Evolutionary conservation across 2,888 invertebrate genomes (phyloP).

Genomic region (Cephalotes varians): DNA sequence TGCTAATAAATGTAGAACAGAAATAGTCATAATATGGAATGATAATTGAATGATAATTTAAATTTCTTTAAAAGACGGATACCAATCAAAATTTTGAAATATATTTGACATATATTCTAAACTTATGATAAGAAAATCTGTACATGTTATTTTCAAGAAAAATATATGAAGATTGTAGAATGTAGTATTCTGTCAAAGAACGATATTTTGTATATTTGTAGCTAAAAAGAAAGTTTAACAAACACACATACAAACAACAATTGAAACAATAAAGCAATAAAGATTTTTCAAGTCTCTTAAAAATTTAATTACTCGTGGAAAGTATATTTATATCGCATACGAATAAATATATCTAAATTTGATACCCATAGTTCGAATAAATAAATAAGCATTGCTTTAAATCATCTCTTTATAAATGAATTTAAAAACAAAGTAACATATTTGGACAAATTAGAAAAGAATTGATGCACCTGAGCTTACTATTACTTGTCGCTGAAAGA

Average conservation of each 20-base stretch:
- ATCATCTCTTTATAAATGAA: neutral
- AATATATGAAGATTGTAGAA: neutral
- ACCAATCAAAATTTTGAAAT: neutral
- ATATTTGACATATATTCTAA: neutral
- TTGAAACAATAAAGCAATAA: neutral
- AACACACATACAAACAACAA: too few species aligned
- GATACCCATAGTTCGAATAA: neutral
- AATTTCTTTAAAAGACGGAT: neutral
- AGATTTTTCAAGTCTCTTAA: neutral
- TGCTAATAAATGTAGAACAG: neutral
- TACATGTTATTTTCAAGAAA: neutral
- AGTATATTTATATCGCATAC: neutral
- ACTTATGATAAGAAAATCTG: neutral
- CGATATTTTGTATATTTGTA: neutral
- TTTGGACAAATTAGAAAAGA: neutral
- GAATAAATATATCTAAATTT: neutral
- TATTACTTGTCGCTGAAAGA: neutral
- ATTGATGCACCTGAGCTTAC: neutral
- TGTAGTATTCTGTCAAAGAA: neutral
- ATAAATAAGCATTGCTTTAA: neutral
- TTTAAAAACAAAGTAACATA: slow-evolving; percentile 2
- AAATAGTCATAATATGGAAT: neutral
- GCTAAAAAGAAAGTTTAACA: neutral
- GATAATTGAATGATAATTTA: neutral
- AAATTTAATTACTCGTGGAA: slow-evolving; percentile 14